Evolutionary conservation across 2,113 vertebrate species (phyloP).

Genomic region (Apeltes quadracus): DNA sequence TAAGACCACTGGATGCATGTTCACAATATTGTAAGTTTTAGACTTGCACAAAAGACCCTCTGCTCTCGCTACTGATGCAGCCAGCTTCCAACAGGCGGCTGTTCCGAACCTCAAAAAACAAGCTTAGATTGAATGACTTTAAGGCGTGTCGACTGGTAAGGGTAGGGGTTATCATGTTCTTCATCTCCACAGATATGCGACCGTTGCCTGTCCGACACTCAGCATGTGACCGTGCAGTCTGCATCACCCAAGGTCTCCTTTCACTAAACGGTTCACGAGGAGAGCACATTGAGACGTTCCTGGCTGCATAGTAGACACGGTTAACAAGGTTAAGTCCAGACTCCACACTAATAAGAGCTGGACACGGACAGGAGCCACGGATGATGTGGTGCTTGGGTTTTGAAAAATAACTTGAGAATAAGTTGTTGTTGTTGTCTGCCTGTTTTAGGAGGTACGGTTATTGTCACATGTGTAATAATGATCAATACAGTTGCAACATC

Average conservation of each 20-base stretch:
- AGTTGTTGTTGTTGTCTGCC: not conserved
- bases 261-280: conserved; percentile 9
- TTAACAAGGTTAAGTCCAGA: conserved; percentile 65
- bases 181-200: conserved; percentile 20
- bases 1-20: conserved; percentile 9
- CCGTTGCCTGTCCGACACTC: conserved; percentile 8
- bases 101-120: conserved; percentile 34
- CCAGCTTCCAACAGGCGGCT: not conserved
- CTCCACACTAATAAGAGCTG: conserved; percentile 51
- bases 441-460: not conserved
- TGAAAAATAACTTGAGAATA: not conserved
- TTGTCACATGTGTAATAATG: not conserved
- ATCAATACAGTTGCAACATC: not conserved
- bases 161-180: conserved; percentile 26
- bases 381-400: conserved; percentile 10
- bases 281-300: conserved; percentile 26
- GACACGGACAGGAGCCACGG: conserved; percentile 46
- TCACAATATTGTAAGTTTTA: conserved; percentile 43
- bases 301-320: conserved; percentile 23
- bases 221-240: conserved; percentile 46
- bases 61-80: conserved; percentile 17
- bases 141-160: conserved; percentile 11
- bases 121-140: conserved; percentile 37
- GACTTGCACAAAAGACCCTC: not conserved
- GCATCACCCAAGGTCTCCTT: conserved; percentile 34